Conservation (phyloP, 1,140 invertebrate genomes). For the Drosophila sp. region DNA sequence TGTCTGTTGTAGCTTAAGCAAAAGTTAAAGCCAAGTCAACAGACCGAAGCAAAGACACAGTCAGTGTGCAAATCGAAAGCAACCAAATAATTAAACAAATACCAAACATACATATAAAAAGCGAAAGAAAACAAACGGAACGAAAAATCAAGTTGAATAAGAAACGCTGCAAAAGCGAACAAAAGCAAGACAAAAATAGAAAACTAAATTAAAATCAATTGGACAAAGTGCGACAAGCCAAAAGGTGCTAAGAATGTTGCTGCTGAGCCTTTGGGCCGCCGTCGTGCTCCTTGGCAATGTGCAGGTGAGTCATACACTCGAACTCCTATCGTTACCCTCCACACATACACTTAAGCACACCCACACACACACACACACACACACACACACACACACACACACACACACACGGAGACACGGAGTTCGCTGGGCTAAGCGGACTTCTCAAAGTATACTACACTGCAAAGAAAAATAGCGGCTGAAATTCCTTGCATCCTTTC, state of each 20-base stretch:
- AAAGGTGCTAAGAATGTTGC: constrained; percentile 70
- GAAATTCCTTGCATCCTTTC: too few species aligned
- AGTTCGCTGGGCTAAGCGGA: constrained; percentile 39
- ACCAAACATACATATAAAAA: constrained; percentile 10
- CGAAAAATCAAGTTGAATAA: constrained; percentile 1
- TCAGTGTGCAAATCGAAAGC: constrained; percentile 23
- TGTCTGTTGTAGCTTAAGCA: constrained; percentile 16
- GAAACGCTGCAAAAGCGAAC: constrained; percentile 2
- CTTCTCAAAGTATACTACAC: constrained; percentile 71
- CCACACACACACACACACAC: constrained; percentile 25
- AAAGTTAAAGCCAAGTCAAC: constrained; percentile 11
- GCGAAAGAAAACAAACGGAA: constrained; percentile 4
- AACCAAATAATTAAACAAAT: constrained; percentile 12
- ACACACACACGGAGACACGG: constrained; percentile 7
- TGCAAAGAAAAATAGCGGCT: constrained; percentile 21
- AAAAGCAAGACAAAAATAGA: constrained; percentile 19
- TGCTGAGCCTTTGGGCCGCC: constrained; percentile 71
- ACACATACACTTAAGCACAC: constrained; percentile 15
- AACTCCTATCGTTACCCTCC: constrained; percentile 8
- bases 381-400: constrained; percentile 11
- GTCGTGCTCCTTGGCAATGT: constrained; percentile 71
- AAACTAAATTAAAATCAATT: too few species aligned
- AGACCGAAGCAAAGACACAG: constrained; percentile 15
- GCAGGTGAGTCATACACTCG: constrained; percentile 71
- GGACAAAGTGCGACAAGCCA: constrained; percentile 14